Conservation (phyloP, 2,113 vertebrate genomes). For the Isurus oxyrinchus region DNA sequence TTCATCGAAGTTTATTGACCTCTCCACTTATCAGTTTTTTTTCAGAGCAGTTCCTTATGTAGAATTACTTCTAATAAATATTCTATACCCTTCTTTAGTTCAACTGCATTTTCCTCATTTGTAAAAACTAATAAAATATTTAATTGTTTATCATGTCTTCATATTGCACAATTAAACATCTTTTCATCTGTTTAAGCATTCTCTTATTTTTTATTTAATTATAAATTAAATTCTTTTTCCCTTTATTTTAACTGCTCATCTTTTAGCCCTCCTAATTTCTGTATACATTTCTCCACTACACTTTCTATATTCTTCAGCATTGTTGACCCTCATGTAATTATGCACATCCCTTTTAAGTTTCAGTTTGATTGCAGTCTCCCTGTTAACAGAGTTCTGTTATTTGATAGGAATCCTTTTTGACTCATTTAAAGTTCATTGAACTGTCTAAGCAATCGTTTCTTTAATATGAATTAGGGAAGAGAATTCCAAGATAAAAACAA, state of each 20-base stretch:
- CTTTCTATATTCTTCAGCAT: too few species aligned
- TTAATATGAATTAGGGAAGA: neutral
- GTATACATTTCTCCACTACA: neutral
- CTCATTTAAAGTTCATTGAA: neutral
- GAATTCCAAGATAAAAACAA: too few species aligned
- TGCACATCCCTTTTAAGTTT: neutral
- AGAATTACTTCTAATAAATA: neutral
- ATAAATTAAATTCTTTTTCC: too few species aligned
- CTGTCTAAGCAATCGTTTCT: neutral
- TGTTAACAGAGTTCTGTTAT: neutral
- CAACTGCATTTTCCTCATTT: neutral
- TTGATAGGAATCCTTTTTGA: neutral
- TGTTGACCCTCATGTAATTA: too few species aligned
- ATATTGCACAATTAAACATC: neutral
- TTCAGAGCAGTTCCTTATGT: neutral
- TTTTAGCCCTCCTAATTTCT: neutral
- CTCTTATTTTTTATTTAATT: too few species aligned
- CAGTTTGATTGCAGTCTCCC: neutral
- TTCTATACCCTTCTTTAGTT: neutral
- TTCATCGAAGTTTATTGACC: neutral
- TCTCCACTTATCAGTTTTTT: neutral
- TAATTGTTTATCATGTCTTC: neutral
- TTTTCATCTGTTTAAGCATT: too few species aligned
- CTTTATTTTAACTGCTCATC: neutral
- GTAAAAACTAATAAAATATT: neutral